Conservation (phyloP, 2,113 vertebrate genomes). For the Dasyurus viverrinus region DNA sequence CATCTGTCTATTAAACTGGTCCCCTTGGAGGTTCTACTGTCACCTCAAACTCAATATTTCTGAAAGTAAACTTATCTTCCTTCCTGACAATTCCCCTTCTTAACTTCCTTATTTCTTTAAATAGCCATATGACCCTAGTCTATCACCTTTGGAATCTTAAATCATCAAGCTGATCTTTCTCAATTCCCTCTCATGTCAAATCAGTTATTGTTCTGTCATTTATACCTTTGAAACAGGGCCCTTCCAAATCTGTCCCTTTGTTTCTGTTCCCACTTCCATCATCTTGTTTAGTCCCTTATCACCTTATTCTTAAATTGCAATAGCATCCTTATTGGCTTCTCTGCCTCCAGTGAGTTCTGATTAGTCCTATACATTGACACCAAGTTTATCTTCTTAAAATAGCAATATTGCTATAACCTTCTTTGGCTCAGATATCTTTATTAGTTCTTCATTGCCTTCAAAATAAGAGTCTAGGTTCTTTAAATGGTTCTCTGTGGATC, state of each 20-base stretch:
- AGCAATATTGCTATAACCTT: background rate
- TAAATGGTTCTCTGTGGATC: background rate
- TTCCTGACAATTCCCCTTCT: background rate
- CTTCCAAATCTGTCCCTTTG: background rate
- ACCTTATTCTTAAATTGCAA: background rate
- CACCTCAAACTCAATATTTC: too few species aligned
- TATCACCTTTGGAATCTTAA: background rate
- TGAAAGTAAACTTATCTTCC: too few species aligned
- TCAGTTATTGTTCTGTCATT: background rate
- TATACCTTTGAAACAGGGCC: background rate
- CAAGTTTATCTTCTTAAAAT: background rate
- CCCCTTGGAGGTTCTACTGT: background rate
- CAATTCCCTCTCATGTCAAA: background rate
- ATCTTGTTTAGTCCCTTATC: background rate
- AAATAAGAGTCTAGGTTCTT: background rate
- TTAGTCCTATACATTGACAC: background rate
- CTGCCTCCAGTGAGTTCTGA: background rate
- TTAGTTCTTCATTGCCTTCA: background rate
- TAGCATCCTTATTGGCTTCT: background rate
- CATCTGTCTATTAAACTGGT: background rate
- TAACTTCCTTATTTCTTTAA: background rate
- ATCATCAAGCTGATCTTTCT: background rate
- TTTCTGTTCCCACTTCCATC: background rate
- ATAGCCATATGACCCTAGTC: fast-evolving
- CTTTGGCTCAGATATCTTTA: background rate